Conservation (phyloP, 2,888 invertebrate genomes). For the Limnephilus marmoratus region DNA sequence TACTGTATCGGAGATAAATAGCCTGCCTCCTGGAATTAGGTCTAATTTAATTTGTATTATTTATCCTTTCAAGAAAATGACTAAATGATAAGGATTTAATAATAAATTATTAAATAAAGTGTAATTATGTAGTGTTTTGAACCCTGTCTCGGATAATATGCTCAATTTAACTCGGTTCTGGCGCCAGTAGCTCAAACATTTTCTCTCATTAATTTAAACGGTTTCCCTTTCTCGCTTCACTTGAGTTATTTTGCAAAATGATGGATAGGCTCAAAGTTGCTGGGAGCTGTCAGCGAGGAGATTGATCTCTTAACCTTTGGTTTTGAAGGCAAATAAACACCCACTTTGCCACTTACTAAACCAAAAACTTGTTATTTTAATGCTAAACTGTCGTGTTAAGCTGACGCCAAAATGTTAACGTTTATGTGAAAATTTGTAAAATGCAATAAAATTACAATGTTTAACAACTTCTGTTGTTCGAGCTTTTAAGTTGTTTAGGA, state of each 20-base stretch:
- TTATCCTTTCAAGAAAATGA: not conserved
- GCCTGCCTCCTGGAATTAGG: not conserved
- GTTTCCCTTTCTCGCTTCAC: not conserved
- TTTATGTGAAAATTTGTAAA: not conserved
- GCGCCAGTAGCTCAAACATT: not conserved
- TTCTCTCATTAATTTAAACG: constrained; percentile 2
- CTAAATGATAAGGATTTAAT: not conserved
- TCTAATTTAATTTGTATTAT: no score
- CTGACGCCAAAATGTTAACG: not conserved
- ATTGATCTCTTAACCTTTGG: constrained; percentile 2
- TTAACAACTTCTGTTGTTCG: not conserved
- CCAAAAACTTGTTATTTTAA: not conserved
- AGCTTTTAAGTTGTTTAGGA: not conserved
- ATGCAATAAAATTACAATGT: not conserved
- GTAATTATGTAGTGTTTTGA: not conserved
- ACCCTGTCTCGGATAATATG: not conserved
- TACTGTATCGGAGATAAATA: not conserved
- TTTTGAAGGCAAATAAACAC: constrained; percentile 2
- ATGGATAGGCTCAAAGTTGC: not conserved
- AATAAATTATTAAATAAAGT: not conserved
- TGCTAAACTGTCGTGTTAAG: not conserved
- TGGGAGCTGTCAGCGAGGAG: not conserved
- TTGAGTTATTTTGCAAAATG: not conserved
- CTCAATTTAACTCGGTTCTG: not conserved
- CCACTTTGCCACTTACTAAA: not conserved